These are phyloP conservation scores for Cosmorhoe ocellata DNA, from an alignment of 2,888 invertebrate genomes.

Conservation along the genomic window DNA sequence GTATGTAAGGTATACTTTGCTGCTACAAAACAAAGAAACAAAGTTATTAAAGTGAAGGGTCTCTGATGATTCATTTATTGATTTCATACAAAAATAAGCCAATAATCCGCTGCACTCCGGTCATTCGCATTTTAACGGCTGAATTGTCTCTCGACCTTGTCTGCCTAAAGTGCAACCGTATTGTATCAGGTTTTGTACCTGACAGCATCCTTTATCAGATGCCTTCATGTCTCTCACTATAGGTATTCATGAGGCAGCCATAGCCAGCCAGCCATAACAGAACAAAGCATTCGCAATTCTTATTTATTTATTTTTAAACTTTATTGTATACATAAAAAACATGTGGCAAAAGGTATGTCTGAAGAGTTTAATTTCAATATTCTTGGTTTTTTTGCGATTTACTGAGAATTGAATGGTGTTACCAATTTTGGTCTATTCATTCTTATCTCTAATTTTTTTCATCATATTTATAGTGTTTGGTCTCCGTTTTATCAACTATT, in stretches of 20 bases:
- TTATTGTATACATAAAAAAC: no score
- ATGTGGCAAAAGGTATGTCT: no score
- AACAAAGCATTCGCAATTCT: slow-evolving; percentile 2
- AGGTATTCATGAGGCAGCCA: not conserved
- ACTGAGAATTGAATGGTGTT: no score
- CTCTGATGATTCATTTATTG: slow-evolving; percentile 31
- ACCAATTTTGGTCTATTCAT: no score
- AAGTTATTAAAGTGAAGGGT: slow-evolving; percentile 17
- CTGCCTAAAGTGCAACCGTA: slow-evolving; percentile 23
- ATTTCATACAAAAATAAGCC: slow-evolving; percentile 14
- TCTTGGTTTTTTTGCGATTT: no score
- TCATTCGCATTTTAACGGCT: slow-evolving; percentile 49
- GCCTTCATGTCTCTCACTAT: no score
- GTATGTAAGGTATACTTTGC: no score
- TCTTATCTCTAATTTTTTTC: no score
- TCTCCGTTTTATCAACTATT: no score
- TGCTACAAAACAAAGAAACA: not conserved
- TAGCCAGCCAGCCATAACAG: no score
- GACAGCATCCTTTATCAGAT: slow-evolving; percentile 17
- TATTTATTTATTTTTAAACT: no score
- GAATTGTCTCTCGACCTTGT: slow-evolving; percentile 47
- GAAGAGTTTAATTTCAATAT: not conserved
- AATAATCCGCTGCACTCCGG: slow-evolving; percentile 33
- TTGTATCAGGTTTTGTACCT: slow-evolving; percentile 17
- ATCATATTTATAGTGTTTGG: no score